Evolutionary conservation across 2,888 invertebrate genomes (phyloP).

Genomic region (Noctua janthina): DNA sequence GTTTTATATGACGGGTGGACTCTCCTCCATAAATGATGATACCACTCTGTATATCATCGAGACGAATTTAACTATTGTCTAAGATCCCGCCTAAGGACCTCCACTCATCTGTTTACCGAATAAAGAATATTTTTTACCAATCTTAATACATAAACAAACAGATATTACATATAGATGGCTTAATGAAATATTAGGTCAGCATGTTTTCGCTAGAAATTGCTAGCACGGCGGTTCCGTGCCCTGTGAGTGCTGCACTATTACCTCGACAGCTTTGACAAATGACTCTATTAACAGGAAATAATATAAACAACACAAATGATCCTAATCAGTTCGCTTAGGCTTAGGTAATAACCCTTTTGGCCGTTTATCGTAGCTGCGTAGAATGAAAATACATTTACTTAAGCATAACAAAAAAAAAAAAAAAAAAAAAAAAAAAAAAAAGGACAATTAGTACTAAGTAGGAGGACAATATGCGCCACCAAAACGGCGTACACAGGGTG

Average conservation of each 20-base stretch:
- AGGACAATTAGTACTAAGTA: no score
- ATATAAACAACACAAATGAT: not conserved
- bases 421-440: no score
- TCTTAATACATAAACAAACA: no score
- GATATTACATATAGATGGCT: not conserved
- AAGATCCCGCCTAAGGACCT: no score
- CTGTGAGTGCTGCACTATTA: not conserved
- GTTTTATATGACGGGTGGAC: no score
- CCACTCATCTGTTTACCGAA: no score
- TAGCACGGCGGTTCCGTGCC: not conserved
- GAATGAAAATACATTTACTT: not conserved
- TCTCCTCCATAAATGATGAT: no score
- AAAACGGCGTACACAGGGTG: no score
- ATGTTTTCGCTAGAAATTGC: not conserved
- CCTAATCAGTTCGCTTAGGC: not conserved
- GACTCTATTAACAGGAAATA: not conserved
- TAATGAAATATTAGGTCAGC: not conserved
- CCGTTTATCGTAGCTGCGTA: not conserved
- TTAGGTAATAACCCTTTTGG: not conserved
- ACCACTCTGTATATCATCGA: no score
- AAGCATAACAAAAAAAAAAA: not conserved
- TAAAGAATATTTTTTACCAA: no score
- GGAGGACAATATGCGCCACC: no score
- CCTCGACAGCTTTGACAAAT: not conserved
- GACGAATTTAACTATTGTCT: no score